Base-by-base conservation (phyloP, 2,113 vertebrate genomes). In the Notarius quadriscutis region DNA sequence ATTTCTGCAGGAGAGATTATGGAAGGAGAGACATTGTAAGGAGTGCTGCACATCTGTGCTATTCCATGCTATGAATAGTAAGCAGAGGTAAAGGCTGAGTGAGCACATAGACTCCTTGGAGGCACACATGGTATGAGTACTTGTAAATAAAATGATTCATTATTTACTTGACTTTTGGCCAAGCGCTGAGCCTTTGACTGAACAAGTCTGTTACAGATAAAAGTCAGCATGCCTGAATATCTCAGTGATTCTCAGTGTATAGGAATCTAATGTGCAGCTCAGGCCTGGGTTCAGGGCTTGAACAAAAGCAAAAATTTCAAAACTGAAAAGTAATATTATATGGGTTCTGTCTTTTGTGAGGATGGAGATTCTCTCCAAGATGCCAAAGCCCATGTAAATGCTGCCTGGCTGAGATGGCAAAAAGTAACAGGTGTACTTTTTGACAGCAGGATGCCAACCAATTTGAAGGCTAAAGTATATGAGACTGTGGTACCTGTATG, bases 1-100 rank as follows among this genome's bases (percentile, higher is more conserved):
- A 99, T 91, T 97, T 99, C 98, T 99, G 94, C 86, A 94, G 91
- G 79, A 92, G 91, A 88, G 53, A 50, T 85, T 48, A 84, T 4
- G 8, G n/a, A 80, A 81, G 4, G 8, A 94, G 90, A 94, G 93
- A 92, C 89, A 93, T 91, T 93, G 89, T 92, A 83, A 83, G 72
- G 25, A 65, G 5, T 14, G 20, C 30, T 55, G 27, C 8, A n/a
- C 53, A 22, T 6, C n/a, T 80, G 14, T 63, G 79, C 86, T 63
- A 86, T 58, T 18, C 7, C 20, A 62, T 71, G 30, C 51, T 88
- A 55, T 60, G 58, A 81, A 79, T 58, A 18, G 75, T 50, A 77
- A 77, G 20, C 15, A 72, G 65, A 30, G 30, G 6, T 30, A 25
- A 41, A 34, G 57, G 7, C 18, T 57, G 41, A 48, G 34, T 10